Conservation (phyloP, 2,113 vertebrate genomes). For the Thymallus thymallus region DNA sequence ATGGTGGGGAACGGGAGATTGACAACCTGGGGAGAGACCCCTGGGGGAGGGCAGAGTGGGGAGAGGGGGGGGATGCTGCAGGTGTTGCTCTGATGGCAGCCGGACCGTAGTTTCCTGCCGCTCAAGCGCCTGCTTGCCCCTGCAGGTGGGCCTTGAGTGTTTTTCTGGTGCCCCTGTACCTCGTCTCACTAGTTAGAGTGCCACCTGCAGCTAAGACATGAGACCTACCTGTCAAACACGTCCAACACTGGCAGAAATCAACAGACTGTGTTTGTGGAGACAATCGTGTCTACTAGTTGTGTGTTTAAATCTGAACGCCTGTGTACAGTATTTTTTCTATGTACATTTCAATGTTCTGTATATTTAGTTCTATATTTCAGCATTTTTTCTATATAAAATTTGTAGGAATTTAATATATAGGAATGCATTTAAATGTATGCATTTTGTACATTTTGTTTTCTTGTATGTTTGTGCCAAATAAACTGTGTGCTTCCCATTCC, state of each 20-base stretch:
- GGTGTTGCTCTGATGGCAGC: conserved; percentile 56
- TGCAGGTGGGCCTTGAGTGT: conserved; percentile 12
- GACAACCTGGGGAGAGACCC: conserved; percentile 44
- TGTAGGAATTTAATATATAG: too few relatives aligned
- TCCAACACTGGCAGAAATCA: conserved; percentile 19
- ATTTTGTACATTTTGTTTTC: conserved; percentile 3
- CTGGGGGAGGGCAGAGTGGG: conserved; percentile 31
- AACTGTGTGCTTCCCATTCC: conserved; percentile 7
- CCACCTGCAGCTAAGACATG: conserved; percentile 29
- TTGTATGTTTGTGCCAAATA: conserved; percentile 9
- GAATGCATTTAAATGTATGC: neutral
- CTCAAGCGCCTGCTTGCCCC: conserved; percentile 39
- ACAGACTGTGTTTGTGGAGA: conserved; percentile 7
- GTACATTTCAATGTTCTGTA: neutral
- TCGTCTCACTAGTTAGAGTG: conserved; percentile 7
- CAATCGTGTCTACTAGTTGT: conserved; percentile 14
- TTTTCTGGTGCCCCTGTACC: conserved; percentile 15
- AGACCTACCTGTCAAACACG: conserved; percentile 26
- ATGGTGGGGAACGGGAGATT: conserved; percentile 34
- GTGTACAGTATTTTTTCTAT: neutral
- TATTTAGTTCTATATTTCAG: neutral
- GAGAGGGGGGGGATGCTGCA: conserved; percentile 44
- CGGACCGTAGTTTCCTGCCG: conserved; percentile 51
- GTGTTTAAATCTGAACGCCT: conserved; percentile 4
- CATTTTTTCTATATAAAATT: neutral